Evolutionary conservation across 2,113 vertebrate genomes (phyloP).

Genomic region (Balaenoptera acutorostrata): DNA sequence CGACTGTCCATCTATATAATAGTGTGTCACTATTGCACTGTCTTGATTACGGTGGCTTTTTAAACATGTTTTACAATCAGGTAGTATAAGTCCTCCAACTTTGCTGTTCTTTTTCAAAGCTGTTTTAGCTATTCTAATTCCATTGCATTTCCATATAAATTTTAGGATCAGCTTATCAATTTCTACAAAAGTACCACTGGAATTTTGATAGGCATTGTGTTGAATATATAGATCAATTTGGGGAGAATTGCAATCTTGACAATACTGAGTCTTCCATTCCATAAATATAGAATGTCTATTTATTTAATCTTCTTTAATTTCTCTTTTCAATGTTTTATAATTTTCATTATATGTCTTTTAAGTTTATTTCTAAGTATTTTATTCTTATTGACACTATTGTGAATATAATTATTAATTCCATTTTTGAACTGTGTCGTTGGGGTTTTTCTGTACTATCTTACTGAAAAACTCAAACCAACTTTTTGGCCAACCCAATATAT

Average conservation of each 20-base stretch:
- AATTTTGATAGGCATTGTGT: not conserved
- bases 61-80: not conserved
- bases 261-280: not conserved
- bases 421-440: not conserved
- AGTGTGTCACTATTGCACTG: not conserved
- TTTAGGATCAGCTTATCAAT: not conserved
- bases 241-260: not conserved
- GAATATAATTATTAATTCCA: not conserved
- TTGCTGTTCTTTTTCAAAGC: not conserved
- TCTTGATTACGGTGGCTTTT: not conserved
- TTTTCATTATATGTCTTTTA: not conserved
- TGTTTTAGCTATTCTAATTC: not conserved
- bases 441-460: no score
- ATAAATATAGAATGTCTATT: not conserved
- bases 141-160: not conserved
- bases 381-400: not conserved
- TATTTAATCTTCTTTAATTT: not conserved
- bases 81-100: not conserved
- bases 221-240: not conserved
- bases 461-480: no score
- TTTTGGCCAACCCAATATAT: not conserved
- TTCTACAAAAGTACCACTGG: not conserved
- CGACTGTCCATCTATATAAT: not conserved
- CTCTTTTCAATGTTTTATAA: not conserved
- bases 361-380: not conserved